phyloP scores from a whole-genome alignment of 2,113 vertebrate genomes.

The Cyrtonyx montezumae region DNA sequence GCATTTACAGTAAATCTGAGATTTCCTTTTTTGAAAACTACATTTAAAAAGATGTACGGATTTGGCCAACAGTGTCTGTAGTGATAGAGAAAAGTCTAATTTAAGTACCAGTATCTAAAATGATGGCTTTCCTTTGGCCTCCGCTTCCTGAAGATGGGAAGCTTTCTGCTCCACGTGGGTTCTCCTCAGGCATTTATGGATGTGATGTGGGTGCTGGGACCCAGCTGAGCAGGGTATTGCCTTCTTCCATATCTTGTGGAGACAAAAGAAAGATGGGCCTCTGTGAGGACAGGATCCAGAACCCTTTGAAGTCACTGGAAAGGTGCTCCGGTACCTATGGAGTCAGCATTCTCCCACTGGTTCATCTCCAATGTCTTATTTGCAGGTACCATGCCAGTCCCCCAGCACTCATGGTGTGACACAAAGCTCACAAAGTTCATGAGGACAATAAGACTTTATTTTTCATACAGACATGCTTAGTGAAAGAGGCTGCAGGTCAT shows the following conservation, averaged over 20 bases:
- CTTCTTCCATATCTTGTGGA: background rate
- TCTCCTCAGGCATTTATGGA: background rate
- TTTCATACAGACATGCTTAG: background rate
- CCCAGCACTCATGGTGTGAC: background rate
- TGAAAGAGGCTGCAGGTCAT: background rate
- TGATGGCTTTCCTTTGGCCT: background rate
- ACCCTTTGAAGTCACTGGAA: background rate
- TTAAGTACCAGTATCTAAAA: background rate
- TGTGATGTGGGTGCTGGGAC: background rate
- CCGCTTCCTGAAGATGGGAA: background rate
- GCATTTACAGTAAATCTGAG: slow-evolving; percentile 75
- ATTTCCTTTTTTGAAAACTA: slow-evolving; percentile 54
- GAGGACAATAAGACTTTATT: background rate
- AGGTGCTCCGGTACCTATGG: accelerated
- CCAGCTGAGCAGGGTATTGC: background rate
- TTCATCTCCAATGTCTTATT: background rate
- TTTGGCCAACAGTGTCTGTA: background rate
- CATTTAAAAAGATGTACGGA: background rate
- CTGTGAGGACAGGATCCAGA: background rate
- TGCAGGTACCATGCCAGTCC: accelerated
- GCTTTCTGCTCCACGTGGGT: background rate
- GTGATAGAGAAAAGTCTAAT: background rate
- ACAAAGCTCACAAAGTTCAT: background rate
- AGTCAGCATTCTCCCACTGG: background rate
- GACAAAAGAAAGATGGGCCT: background rate